Evolutionary conservation across 2,888 invertebrate genomes (phyloP), one percentile per base, ranked within the genome.

Genomic region (Copidosoma aretas): DNA sequence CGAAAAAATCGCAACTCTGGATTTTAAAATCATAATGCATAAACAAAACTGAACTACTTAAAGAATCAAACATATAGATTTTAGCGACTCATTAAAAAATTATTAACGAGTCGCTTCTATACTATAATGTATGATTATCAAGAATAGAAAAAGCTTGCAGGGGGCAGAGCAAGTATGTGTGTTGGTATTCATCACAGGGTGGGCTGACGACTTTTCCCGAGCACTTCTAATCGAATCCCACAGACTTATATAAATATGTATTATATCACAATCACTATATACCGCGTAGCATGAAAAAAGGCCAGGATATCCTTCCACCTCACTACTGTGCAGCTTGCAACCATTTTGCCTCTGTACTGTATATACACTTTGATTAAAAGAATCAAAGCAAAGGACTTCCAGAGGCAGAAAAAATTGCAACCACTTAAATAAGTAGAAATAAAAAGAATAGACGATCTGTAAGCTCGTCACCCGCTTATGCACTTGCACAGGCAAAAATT

Each of bases 141-240:
- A 67, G 59, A 24, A 64, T n/a, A n/a, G 59, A 63, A 67, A 64
- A 71, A 67, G 58, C 64, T 71, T 71, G 63, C 64, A 41, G 57
- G 63, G 68, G 17, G 43, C n/a, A 68, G 59, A 43, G 49, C 57
- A 64, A 69, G 51, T 71, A 68, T 66, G 3, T 66, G 3, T 68
- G 68, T 61, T 60, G 69, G 10, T 62, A 71, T 68, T 41, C 49
- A 64, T 60, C 68, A 68, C 53, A 65, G 60, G 64, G 32, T 32
- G 32, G 32, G 52, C 66, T 65, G 71, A 15, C 60, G 64, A 46
- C 43, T 46, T 54, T 61, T 65, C 53, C 68, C 52, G n/a, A 60
- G 61, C 71, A 71, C 71, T 68, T 68, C 49, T 68, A 58, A 19
- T 69, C 58, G 58, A 62, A 62, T 71, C 58, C 60, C 70, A 72